phyloP scores from a whole-genome alignment of 1,140 invertebrate species.

The Drosophila pachea region DNA sequence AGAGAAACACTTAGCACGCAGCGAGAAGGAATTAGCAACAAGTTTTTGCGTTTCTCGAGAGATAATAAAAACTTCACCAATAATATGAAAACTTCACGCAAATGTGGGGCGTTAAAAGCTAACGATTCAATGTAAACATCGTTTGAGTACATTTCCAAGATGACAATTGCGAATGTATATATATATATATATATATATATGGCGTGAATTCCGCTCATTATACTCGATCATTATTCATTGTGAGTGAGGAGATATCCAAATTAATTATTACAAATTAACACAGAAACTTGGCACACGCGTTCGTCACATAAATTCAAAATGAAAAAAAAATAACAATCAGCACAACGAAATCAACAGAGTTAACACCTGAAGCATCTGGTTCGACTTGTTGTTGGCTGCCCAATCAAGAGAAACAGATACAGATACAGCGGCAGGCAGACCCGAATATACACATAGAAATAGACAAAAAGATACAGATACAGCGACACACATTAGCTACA shows the following conservation, averaged over 20 bases:
- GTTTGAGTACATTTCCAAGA: constrained; percentile 13
- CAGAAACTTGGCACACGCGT: constrained; percentile 58
- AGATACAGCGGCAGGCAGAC: not conserved
- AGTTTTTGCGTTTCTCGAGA: too few species aligned
- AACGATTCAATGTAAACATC: too few species aligned
- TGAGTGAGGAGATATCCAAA: constrained; percentile 33
- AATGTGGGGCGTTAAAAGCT: too few species aligned
- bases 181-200: not conserved
- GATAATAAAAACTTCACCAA: too few species aligned
- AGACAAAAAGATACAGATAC: not conserved
- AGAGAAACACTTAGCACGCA: constrained; percentile 22
- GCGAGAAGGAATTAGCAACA: too few species aligned
- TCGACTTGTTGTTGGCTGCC: constrained; percentile 27
- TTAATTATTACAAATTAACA: constrained; percentile 74
- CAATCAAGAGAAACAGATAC: constrained; percentile 42
- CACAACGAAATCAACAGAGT: constrained; percentile 36
- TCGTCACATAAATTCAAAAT: constrained; percentile 1
- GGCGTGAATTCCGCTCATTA: constrained; percentile 21
- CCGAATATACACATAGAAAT: not conserved
- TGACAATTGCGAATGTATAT: not conserved
- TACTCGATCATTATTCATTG: constrained; percentile 48
- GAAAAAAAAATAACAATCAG: constrained; percentile 49
- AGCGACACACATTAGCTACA: constrained; percentile 12
- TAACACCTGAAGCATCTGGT: constrained; percentile 48
- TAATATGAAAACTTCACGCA: too few species aligned